A percentile compares a stretch with the other conserved stretches of the same genome.
phyloP scores from a whole-genome alignment of 2,113 vertebrate species.

The Dicaeum eximium region DNA sequence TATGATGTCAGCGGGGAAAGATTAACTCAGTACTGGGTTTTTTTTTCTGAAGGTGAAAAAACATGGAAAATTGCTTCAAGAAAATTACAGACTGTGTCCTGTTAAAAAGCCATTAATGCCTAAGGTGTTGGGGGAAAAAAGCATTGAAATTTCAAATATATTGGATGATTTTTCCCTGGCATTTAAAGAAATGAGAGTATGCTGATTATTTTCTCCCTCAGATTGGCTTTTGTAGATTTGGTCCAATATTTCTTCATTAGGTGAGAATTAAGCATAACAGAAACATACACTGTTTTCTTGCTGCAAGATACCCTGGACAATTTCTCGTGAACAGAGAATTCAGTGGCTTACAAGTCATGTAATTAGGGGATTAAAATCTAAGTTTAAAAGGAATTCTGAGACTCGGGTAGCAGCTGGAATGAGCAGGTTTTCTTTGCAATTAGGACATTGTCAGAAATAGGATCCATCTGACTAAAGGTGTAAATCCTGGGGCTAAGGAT shows the following conservation, averaged over 20 bases:
- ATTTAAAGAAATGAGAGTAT: neutral
- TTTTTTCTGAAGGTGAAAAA: slow-evolving; percentile 22
- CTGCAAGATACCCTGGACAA: neutral
- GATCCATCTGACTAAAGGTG: neutral
- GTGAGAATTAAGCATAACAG: neutral
- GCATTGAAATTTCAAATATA: neutral
- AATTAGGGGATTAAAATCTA: slow-evolving; percentile 42
- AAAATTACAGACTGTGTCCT: slow-evolving; percentile 2
- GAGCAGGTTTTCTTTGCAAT: neutral
- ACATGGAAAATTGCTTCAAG: slow-evolving; percentile 26
- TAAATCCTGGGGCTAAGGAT: neutral
- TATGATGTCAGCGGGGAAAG: slow-evolving; percentile 8
- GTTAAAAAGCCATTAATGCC: slow-evolving; percentile 27
- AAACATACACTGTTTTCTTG: neutral
- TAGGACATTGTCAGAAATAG: neutral
- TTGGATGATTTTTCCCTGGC: neutral
- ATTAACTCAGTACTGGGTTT: neutral
- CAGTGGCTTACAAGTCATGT: neutral
- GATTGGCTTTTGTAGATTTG: neutral
- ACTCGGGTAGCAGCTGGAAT: neutral
- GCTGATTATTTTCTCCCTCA: slow-evolving; percentile 5
- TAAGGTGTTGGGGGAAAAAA: neutral
- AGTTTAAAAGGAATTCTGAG: neutral
- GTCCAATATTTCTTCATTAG: neutral
- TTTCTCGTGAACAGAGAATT: neutral